These are phyloP conservation scores for Griposia aprilina DNA, from an alignment of 2,888 invertebrate genomes.

Conservation along the genomic window DNA sequence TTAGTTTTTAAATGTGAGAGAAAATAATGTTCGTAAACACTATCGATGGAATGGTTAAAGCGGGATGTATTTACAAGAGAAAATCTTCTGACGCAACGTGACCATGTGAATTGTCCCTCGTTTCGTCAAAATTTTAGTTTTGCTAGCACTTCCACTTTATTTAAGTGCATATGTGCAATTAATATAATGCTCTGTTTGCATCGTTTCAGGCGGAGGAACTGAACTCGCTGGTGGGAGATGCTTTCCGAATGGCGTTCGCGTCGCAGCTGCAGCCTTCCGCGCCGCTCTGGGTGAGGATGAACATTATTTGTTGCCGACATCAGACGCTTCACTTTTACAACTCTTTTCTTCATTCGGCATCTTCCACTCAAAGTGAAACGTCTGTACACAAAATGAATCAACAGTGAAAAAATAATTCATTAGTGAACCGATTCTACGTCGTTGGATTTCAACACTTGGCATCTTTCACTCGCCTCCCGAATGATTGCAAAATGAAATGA, in stretches of 20 bases:
- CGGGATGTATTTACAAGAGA: background rate
- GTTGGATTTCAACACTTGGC: background rate
- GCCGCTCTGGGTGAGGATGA: constrained; percentile 91
- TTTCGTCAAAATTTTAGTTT: background rate
- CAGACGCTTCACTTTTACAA: background rate
- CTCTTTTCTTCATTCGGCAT: background rate
- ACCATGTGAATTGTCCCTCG: background rate
- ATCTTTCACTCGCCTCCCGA: too few relatives aligned
- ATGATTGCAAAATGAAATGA: background rate
- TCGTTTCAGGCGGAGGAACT: constrained; percentile 95
- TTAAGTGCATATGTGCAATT: background rate
- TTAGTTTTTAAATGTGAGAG: background rate
- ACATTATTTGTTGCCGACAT: too few relatives aligned
- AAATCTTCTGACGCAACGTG: background rate
- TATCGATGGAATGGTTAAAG: background rate
- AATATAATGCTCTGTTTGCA: background rate
- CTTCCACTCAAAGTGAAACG: background rate
- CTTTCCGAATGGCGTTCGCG: constrained; percentile 97
- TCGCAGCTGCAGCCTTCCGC: constrained; percentile 95
- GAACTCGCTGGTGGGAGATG: constrained; percentile 96
- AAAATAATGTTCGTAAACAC: background rate
- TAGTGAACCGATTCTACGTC: background rate
- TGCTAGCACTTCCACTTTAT: background rate
- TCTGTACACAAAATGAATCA: background rate
- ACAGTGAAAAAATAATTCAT: background rate